Evolutionary conservation across 53 echinoderm and acorn worm genomes (phyloP).

Genomic region (Crossaster papposus): DNA sequence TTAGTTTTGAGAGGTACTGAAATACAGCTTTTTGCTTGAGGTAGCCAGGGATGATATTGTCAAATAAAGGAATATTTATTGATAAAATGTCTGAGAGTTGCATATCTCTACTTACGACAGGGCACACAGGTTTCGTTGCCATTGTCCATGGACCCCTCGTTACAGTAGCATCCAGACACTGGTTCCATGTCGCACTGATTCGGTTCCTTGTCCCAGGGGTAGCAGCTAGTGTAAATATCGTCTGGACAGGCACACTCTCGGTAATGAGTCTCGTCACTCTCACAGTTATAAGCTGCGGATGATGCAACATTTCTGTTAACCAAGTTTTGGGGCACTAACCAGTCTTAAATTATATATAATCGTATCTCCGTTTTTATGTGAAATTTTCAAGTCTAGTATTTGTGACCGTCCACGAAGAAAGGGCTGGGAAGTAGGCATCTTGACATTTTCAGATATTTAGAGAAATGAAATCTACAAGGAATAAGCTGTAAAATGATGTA

Average conservation of each 20-base stretch:
- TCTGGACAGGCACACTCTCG: constrained; percentile 62
- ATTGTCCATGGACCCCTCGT: constrained; percentile 56
- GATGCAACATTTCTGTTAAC: background rate
- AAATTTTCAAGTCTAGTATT: no score
- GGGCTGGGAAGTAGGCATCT: no score
- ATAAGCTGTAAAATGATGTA: no score
- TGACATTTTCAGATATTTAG: no score
- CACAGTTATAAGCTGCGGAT: constrained; percentile 32
- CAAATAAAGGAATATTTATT: no score
- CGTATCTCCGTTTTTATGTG: no score
- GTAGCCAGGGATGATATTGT: no score
- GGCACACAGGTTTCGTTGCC: constrained; percentile 50
- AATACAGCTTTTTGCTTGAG: no score
- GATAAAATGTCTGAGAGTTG: no score
- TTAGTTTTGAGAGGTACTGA: background rate
- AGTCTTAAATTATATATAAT: no score
- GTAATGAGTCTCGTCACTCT: constrained; percentile 33
- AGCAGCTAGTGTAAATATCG: constrained; percentile 52
- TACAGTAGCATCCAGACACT: constrained; percentile 58
- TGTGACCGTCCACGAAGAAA: no score
- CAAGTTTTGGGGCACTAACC: background rate
- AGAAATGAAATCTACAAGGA: no score
- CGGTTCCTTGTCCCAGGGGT: constrained; percentile 40
- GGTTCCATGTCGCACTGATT: constrained; percentile 40
- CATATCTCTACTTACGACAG: constrained; percentile 39